Evolutionary conservation across 2,888 invertebrate species (phyloP).

Genomic region (Koerneria pararmatus): DNA sequence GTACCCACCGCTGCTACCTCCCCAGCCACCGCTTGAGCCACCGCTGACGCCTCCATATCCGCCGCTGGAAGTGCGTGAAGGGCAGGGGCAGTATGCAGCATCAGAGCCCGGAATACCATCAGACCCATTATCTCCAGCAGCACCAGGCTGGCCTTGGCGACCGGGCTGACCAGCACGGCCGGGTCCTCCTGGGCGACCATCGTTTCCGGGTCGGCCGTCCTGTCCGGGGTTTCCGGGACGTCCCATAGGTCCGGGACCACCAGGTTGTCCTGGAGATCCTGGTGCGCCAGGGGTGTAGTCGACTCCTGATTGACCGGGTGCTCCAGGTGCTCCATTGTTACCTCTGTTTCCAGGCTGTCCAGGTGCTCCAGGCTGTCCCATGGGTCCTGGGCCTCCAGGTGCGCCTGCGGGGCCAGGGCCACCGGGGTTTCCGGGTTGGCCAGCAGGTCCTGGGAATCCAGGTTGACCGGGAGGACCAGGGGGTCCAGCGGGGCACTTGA

Average conservation of each 20-base stretch:
- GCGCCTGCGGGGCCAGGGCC: conserved; percentile 42
- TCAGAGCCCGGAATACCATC: conserved; percentile 23
- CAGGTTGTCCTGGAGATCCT: conserved; percentile 36
- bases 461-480: conserved; percentile 38
- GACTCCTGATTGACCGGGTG: conserved; percentile 36
- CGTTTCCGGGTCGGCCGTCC: conserved; percentile 26
- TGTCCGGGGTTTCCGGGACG: conserved; percentile 26
- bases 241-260: conserved; percentile 31
- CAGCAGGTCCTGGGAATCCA: conserved; percentile 40
- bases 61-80: conserved; percentile 12
- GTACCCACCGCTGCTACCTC: too few species aligned
- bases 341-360: conserved; percentile 42
- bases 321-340: conserved; percentile 35
- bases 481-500: conserved; percentile 32
- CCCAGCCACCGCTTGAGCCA: too few species aligned
- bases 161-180: conserved; percentile 38
- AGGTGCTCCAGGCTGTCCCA: conserved; percentile 36
- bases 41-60: too few species aligned
- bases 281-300: conserved; percentile 39
- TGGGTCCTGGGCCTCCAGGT: conserved; percentile 42
- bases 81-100: conserved; percentile 24
- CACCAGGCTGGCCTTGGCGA: conserved; percentile 38
- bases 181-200: conserved; percentile 28
- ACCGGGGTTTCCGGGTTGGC: conserved; percentile 35
- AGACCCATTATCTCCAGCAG: conserved; percentile 37